Percentiles rank a stretch among this genome's conserved stretches.
Evolutionary conservation across 2,113 vertebrate genomes (phyloP).

Genomic region (Mirounga angustirostris): DNA sequence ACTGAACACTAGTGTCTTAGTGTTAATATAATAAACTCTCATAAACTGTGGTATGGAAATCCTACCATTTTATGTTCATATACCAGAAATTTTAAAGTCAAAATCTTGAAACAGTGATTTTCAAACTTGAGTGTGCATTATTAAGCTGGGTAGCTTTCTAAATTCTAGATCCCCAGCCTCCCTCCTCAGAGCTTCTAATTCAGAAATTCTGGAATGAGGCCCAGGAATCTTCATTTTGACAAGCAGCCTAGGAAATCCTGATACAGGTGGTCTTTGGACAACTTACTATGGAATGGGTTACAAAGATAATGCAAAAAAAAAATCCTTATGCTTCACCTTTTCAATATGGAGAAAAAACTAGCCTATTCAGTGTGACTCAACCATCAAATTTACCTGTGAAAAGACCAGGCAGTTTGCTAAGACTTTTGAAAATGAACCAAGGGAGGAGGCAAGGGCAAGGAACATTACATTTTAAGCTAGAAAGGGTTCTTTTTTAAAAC

Average conservation of each 20-base stretch:
- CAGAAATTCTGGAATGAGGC: not conserved
- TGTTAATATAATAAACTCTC: conserved; percentile 43
- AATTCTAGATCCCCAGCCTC: not conserved
- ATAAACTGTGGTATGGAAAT: not conserved
- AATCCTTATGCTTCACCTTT: conserved; percentile 16
- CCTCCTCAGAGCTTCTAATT: not conserved
- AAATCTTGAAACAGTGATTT: conserved; percentile 42
- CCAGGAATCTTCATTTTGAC: not conserved
- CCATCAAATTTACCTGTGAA: conserved; percentile 41
- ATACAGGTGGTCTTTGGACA: not conserved
- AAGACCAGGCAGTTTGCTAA: conserved; percentile 41
- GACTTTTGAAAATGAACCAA: conserved; percentile 57
- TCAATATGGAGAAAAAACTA: conserved; percentile 16
- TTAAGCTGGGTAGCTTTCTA: not conserved
- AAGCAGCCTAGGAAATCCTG: not conserved
- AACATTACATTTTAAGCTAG: conserved; percentile 10
- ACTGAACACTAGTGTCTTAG: conserved; percentile 19
- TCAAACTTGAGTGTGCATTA: not conserved
- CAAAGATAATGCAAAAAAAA: not conserved
- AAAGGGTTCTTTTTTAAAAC: conserved; percentile 14
- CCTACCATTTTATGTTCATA: not conserved
- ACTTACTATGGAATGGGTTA: not conserved
- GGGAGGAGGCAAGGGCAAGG: not conserved
- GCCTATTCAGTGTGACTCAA: not conserved
- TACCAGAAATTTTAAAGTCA: conserved; percentile 47